Evolutionary conservation across 2,888 invertebrate genomes (phyloP), one percentile per base, ranked within the genome.

Genomic region (Sialis fuliginosa): DNA sequence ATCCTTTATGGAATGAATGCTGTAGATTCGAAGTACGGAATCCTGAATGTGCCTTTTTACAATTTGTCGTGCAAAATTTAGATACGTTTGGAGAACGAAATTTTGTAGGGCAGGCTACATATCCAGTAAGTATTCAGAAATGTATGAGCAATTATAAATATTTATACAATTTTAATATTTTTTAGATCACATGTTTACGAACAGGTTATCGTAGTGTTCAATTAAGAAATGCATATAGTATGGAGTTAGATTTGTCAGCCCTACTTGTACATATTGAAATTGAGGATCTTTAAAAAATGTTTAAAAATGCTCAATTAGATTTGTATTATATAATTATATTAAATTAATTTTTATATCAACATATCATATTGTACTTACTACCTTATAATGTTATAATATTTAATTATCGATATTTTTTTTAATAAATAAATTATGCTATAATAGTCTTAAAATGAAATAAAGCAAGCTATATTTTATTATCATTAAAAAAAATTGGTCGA

Each of bases 71-170:
- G 0, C 85, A 90, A 64, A 92, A 93, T 64, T 95, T 92, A 63
- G 97, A 98, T 61, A 88, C 93, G 71, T 97, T 98, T 66, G 93
- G 93, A 0, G 96, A 96, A 58, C 85, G 82, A 8, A 93, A 93
- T 69, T 93, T 96, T 63, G 84, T 96, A 50, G 96, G 96, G 1
- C 97, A 98, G 68, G 90, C 91, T 39, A 88, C 90, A 8, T 93
- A 81, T 68, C 92, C 96, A 0, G 73, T 92, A 54, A 65, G 68
- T 61, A 39, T 39, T 39, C 10, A 39, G 13, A 22, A 22, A 22
- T 22, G 22, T 6, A 13, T 1, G n/a, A 30, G 7, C 43, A 32
- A 35, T 30, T 32, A 45, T 33, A 40, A 22, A 34, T 42, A 47
- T 44, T 31, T 39, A 31, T 5, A 44, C 43, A 30, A 34, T 39